Evolutionary conservation across 2,797 vertebrate species (phyloP).

Genomic region (Bradypodion pumilum): DNA sequence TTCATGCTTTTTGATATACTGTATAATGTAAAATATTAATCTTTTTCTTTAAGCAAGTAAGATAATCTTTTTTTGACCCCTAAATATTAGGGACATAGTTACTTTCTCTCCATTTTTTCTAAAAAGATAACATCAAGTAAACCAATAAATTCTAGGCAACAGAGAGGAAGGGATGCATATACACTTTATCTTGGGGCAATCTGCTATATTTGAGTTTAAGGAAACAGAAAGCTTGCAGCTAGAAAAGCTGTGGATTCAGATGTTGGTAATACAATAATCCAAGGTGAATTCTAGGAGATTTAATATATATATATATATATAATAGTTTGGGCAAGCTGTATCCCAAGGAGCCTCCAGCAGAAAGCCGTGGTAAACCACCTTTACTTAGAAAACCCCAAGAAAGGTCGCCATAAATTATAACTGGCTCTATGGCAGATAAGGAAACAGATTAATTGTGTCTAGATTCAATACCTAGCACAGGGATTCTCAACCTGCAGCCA

Average conservation of each 20-base stretch:
- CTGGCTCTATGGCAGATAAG: too few relatives aligned
- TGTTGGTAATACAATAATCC: too few relatives aligned
- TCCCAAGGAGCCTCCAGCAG: too few relatives aligned
- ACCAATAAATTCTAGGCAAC: background rate
- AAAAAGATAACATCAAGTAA: conserved; percentile 33
- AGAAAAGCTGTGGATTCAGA: background rate
- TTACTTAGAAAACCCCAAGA: too few relatives aligned
- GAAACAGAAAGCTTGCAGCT: background rate
- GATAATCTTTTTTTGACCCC: background rate
- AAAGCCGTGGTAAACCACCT: too few relatives aligned
- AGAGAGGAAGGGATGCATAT: background rate
- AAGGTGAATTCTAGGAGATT: too few relatives aligned
- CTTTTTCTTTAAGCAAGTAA: background rate
- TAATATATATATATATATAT: too few relatives aligned
- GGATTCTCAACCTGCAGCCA: too few relatives aligned
- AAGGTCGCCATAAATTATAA: too few relatives aligned
- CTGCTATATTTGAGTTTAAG: conserved; percentile 11
- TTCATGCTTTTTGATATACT: background rate
- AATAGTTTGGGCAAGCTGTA: too few relatives aligned
- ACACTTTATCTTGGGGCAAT: background rate
- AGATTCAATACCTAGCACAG: conserved; percentile 26
- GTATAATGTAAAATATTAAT: background rate
- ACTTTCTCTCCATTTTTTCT: background rate
- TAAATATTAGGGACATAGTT: background rate
- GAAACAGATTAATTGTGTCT: too few relatives aligned